Evolutionary conservation across 2,888 invertebrate genomes (phyloP), one percentile per base, ranked within the genome.

Genomic region (Odontothrips loti): DNA sequence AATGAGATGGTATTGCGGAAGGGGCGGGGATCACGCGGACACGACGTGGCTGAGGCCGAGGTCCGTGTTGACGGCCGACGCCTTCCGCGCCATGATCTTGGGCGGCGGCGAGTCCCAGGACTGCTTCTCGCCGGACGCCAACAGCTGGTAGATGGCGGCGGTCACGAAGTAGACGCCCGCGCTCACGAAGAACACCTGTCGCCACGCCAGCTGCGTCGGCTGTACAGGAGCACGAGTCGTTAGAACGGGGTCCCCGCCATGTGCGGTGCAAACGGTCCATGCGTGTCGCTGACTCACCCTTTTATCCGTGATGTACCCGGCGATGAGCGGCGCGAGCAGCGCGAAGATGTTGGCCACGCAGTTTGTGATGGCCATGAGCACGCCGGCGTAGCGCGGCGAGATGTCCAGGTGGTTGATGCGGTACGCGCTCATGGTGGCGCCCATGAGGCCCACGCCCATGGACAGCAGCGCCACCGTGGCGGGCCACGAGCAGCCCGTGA

Each of bases 361-460:
- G 88, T 96, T 96, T 80, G 96, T 96, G 86, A 96, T 94, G 75
- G 96, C 92, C 95, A 96, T 96, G 75, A 96, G 89, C 85, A 96
- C 94, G 20, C 96, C 96, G 79, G 96, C 96, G 87, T 95, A 96
- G 82, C 96, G 92, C 1, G 96, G 96, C 0, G 96, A 95, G 84
- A 96, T 92, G 86, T 96, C 96, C 86, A 96, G 90, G 87, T 96
- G 96, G 87, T 96, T 96, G 84, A 96, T 95, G 90, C 95, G 92
- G 85, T 92, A 93, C 15, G 94, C 95, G 2, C 94, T 94, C 88
- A 96, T 96, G 85, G 96, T 95, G 85, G 94, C 95, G 84, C 96
- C 96, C 87, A 96, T 96, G 81, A 96, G 89, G 3, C 95, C 96
- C 27, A 96, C 93, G 29, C 96, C 96, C 79, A 94, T 87, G 15